Conservation (phyloP, 2,113 vertebrate species). For the Perca flavescens region DNA sequence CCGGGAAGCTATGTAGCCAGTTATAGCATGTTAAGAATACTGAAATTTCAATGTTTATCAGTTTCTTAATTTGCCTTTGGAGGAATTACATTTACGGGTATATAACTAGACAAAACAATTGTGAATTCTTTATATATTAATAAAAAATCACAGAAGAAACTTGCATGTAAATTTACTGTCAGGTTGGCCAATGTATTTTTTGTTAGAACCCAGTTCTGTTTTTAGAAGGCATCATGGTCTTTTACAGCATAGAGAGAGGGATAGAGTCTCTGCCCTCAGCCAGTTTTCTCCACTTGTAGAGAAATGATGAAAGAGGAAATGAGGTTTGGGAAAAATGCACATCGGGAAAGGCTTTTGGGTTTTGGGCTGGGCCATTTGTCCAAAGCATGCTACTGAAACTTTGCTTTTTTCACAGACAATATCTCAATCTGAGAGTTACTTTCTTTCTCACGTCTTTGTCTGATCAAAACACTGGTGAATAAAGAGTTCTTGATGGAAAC, state of each 20-base stretch:
- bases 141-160: not conserved
- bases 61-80: slow-evolving; percentile 8
- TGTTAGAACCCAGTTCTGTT: not conserved
- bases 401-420: slow-evolving; percentile 19
- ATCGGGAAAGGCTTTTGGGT: slow-evolving; percentile 59
- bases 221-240: slow-evolving; percentile 31
- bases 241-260: slow-evolving; percentile 17
- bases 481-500: not conserved
- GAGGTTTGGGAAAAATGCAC: slow-evolving; percentile 63
- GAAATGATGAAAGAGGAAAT: slow-evolving; percentile 58
- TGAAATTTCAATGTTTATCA: slow-evolving; percentile 31
- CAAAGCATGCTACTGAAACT: slow-evolving; percentile 34
- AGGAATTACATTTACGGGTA: not conserved
- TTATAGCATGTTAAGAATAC: slow-evolving; percentile 43
- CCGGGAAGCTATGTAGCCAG: slow-evolving; percentile 11
- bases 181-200: not conserved
- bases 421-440: slow-evolving; percentile 16
- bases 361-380: slow-evolving; percentile 54
- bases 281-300: slow-evolving; percentile 44
- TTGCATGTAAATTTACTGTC: not conserved
- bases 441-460: slow-evolving; percentile 1
- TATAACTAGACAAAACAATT: not conserved
- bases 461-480: not conserved
- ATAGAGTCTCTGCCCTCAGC: slow-evolving; percentile 22
- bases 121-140: not conserved